phyloP scores from a whole-genome alignment of 2,113 vertebrate species.

The Nestor notabilis region DNA sequence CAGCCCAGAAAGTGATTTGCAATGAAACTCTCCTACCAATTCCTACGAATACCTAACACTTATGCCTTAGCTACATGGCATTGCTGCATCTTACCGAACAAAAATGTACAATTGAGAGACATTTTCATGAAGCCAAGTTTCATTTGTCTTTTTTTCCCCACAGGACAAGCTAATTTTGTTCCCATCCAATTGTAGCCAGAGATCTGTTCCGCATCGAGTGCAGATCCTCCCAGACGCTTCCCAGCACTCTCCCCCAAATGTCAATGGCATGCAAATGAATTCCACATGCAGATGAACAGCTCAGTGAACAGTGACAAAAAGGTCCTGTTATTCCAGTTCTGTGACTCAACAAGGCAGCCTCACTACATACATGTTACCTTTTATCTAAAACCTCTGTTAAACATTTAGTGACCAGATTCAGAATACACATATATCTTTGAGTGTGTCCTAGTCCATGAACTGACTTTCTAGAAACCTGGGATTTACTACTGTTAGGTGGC shows the following conservation, averaged over 20 bases:
- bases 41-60: neutral
- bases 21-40: neutral
- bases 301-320: conserved; percentile 4
- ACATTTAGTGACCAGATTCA: neutral
- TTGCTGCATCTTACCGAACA: conserved; percentile 7
- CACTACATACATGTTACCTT: neutral
- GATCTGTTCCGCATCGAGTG: neutral
- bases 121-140: conserved; percentile 32
- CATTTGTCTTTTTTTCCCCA: conserved; percentile 35
- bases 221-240: conserved; percentile 21
- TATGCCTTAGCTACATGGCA: neutral
- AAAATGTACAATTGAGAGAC: neutral
- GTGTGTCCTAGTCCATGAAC: neutral
- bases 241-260: neutral
- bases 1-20: neutral
- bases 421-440: neutral
- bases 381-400: neutral
- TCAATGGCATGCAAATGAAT: conserved; percentile 57
- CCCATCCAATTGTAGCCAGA: conserved; percentile 30
- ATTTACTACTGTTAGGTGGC: neutral
- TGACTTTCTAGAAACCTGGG: neutral
- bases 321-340: conserved; percentile 25
- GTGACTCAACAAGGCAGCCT: neutral
- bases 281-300: conserved; percentile 65
- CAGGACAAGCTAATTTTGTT: conserved; percentile 37